phyloP scores from a whole-genome alignment of 2,797 vertebrate species.

The Platyrinchus mystaceus region DNA sequence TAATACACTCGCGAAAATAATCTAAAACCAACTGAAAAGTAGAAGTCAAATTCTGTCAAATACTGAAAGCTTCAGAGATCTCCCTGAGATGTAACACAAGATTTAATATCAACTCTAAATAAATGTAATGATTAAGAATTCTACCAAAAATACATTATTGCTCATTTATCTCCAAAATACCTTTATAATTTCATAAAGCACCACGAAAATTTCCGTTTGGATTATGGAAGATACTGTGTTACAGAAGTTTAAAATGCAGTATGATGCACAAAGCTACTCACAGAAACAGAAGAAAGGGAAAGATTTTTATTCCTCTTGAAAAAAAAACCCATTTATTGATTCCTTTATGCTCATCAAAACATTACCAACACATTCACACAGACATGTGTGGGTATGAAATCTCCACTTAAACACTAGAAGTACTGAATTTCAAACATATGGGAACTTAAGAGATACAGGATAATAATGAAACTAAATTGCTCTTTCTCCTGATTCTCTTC shows the following conservation, averaged over 20 bases:
- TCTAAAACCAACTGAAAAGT: not conserved
- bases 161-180: not conserved
- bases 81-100: not conserved
- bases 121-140: not conserved
- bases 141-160: not conserved
- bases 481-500: not conserved
- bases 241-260: not conserved
- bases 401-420: not conserved
- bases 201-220: not conserved
- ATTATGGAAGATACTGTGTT: not conserved
- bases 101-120: not conserved
- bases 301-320: not conserved
- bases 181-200: not conserved
- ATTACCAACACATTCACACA: not conserved
- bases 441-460: not conserved
- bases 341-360: not conserved
- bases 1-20: not conserved
- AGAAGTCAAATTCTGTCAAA: not conserved
- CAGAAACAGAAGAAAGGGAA: not conserved
- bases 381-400: not conserved
- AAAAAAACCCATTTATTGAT: not conserved
- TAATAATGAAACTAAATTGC: not conserved
- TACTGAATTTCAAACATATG: not conserved
- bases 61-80: not conserved
- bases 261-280: not conserved